These are phyloP conservation scores for Drosophila tsacasi DNA, from an alignment of 1,140 invertebrate species.

Conservation along the genomic window DNA sequence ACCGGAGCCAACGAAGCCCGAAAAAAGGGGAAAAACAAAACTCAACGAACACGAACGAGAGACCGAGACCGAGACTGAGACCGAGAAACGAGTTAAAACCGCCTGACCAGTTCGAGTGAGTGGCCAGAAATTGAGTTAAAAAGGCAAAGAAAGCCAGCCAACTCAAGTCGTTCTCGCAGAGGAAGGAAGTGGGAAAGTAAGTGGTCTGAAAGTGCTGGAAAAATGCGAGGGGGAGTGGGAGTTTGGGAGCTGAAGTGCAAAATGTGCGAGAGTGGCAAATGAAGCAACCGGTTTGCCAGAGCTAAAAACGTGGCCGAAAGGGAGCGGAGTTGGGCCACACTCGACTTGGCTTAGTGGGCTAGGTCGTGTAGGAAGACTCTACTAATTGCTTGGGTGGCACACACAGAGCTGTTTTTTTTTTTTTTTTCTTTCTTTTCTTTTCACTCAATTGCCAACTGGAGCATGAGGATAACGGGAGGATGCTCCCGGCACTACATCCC, in stretches of 20 bases:
- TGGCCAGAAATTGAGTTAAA: slow-evolving; percentile 62
- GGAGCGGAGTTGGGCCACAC: slow-evolving; percentile 23
- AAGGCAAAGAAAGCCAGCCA: slow-evolving; percentile 35
- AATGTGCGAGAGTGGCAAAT: slow-evolving; percentile 32
- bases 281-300: slow-evolving; percentile 63
- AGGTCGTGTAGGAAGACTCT: slow-evolving; percentile 74
- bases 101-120: slow-evolving; percentile 48
- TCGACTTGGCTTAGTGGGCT: slow-evolving; percentile 75
- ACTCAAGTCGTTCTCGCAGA: slow-evolving; percentile 41
- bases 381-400: slow-evolving; percentile 78
- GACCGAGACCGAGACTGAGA: neutral
- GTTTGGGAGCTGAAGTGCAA: neutral
- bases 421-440: neutral
- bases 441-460: slow-evolving; percentile 77
- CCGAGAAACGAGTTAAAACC: slow-evolving; percentile 46
- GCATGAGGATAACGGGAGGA: slow-evolving; percentile 42
- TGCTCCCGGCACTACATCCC: slow-evolving; percentile 28
- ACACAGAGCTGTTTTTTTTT: slow-evolving; percentile 32
- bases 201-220: slow-evolving; percentile 33
- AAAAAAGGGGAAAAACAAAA: slow-evolving; percentile 78
- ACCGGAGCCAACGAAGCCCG: slow-evolving; percentile 38
- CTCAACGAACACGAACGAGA: slow-evolving; percentile 78
- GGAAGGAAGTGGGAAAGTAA: slow-evolving; percentile 71
- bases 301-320: neutral
- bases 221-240: slow-evolving; percentile 16